Base-by-base conservation (phyloP, 2,113 vertebrate genomes). In the Triplophysa rosa region DNA sequence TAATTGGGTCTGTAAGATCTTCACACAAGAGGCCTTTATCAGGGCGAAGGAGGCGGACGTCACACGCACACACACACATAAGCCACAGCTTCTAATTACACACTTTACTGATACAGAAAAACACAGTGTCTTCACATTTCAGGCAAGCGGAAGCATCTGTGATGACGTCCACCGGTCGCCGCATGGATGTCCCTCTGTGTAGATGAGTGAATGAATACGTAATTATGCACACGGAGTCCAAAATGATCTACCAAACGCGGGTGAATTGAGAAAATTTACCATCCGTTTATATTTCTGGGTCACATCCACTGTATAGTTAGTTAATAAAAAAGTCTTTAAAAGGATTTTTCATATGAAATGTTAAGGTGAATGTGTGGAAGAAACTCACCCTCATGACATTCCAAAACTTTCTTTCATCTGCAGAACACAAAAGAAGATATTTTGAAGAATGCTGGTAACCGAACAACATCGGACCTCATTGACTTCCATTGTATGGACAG, bases 1-100 rank as follows among this genome's bases (percentile, higher is more conserved):
- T 87, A 78, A 87, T 87, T 84, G 71, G 77, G 40, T 81, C 83
- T 83, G 78, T 80, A 47, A 67, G 73, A 78, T 56, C 19, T 86
- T 77, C 86, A 75, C 77, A 59, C 83, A 81, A 52, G 45, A 69
- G 86, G 81, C 37, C 61, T 84, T 23, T 65, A 72, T 42, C 69
- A 68, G 54, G 77, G 62, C 65, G 67, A 81, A 40, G 81, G 68
- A 56, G 67, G 66, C 54, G 78, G 82, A 87, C 77, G 79, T 61
- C 52, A 75, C 69, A 77, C 64, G 77, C 66, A 42, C 71, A 81
- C 79, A 16, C 17, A 24, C 68, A 65, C 83, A 77, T 78, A 74
- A 59, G 45, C 63, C 19, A 68, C 19, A 14, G 47, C 29, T 37
- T 72, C 66, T 79, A 84, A 81, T 81, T 81, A 58, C 65, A 79